A percentile compares a stretch with the other conserved stretches of the same genome.
Evolutionary conservation across 2,797 vertebrate species (phyloP).

Genomic region (Potorous gilbertii): DNA sequence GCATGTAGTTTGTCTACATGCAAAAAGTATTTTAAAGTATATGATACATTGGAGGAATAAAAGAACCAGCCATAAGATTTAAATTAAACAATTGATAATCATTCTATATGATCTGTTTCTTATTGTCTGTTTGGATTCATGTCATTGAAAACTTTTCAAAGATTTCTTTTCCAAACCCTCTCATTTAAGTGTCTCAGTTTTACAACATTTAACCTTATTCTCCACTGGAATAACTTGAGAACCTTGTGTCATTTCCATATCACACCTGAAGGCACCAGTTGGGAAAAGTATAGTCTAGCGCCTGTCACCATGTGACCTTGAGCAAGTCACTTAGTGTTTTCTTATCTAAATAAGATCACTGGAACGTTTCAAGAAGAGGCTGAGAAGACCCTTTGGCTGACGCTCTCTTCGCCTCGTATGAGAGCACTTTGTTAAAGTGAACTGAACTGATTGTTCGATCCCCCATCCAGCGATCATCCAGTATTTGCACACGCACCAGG

Average conservation of each 20-base stretch:
- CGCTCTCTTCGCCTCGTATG: neutral
- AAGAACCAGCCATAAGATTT: conserved; percentile 77
- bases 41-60: conserved; percentile 81
- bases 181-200: neutral
- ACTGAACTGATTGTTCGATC: neutral
- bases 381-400: neutral
- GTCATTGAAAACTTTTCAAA: conserved; percentile 60
- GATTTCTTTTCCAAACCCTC: conserved; percentile 1
- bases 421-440: neutral
- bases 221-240: neutral
- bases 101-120: conserved; percentile 79
- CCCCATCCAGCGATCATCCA: neutral
- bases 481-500: neutral
- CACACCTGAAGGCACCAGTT: neutral
- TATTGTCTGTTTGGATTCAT: conserved; percentile 81
- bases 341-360: neutral
- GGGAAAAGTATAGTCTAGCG: neutral
- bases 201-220: neutral
- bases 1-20: conserved; percentile 84
- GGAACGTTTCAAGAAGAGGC: neutral
- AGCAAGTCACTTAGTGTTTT: neutral
- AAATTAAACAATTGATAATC: conserved; percentile 84
- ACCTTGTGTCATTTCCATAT: neutral
- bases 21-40: conserved; percentile 84
- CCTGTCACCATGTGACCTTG: neutral